These are phyloP conservation scores for Chromis chromis DNA, from an alignment of 2,797 vertebrate genomes.

Conservation along the genomic window DNA sequence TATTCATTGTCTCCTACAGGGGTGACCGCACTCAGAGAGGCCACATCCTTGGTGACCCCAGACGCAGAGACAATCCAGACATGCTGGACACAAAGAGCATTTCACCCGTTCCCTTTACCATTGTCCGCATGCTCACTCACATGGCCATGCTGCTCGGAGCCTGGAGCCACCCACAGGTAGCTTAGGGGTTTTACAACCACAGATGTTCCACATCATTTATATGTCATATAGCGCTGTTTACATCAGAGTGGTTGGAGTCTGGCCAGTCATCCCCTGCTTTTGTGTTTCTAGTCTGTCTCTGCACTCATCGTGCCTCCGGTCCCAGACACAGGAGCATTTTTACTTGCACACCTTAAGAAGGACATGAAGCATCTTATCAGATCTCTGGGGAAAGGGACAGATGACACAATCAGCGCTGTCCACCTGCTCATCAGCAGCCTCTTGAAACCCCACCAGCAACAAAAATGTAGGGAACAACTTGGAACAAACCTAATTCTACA, in stretches of 20 bases:
- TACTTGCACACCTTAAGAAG: conserved; percentile 85
- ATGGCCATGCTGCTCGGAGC: conserved; percentile 90
- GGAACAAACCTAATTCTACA: too few species aligned
- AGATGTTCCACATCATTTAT: neutral
- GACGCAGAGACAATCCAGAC: conserved; percentile 71
- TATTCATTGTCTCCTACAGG: conserved; percentile 58
- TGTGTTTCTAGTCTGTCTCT: conserved; percentile 58
- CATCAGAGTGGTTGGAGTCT: neutral
- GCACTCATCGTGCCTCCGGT: conserved; percentile 87
- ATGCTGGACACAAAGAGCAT: conserved; percentile 86
- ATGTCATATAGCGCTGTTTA: neutral
- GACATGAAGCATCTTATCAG: conserved; percentile 87
- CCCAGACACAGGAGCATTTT: conserved; percentile 75
- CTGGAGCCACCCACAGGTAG: conserved; percentile 79
- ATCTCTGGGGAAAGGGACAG: conserved; percentile 88
- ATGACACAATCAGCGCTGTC: conserved; percentile 84
- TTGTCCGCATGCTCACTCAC: conserved; percentile 91
- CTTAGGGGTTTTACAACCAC: neutral
- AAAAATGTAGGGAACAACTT: conserved; percentile 80
- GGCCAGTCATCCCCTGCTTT: neutral
- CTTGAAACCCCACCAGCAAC: conserved; percentile 55
- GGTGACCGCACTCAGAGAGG: conserved; percentile 90
- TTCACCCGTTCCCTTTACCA: conserved; percentile 83
- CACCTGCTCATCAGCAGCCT: conserved; percentile 87
- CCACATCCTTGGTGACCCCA: conserved; percentile 87